Evolutionary conservation across 1,140 invertebrate genomes (phyloP).

Genomic region (Cydia fagiglandana): DNA sequence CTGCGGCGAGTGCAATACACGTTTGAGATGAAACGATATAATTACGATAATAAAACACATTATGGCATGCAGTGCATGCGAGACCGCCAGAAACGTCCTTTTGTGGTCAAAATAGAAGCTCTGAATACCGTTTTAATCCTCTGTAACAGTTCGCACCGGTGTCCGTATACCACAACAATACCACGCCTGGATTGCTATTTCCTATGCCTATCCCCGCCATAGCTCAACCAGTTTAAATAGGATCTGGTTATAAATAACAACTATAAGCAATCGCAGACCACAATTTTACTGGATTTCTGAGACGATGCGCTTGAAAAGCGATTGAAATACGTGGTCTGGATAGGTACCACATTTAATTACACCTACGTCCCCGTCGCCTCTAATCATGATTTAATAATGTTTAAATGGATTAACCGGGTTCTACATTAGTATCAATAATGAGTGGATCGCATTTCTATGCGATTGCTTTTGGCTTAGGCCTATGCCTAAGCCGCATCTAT

Average conservation of each 20-base stretch:
- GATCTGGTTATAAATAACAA: background rate
- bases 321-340: background rate
- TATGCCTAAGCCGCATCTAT: too few relatives aligned
- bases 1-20: too few relatives aligned
- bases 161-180: constrained; percentile 19
- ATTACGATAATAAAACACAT: background rate
- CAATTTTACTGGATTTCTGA: background rate
- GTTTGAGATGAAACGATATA: background rate
- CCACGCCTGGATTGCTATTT: background rate
- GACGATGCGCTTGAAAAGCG: background rate
- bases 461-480: background rate
- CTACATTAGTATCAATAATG: constrained; percentile 30
- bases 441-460: background rate
- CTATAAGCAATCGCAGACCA: background rate
- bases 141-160: constrained; percentile 13
- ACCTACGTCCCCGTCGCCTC: constrained; percentile 2
- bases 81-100: background rate
- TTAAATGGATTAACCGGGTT: constrained; percentile 57
- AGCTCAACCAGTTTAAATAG: background rate
- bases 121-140: constrained; percentile 25
- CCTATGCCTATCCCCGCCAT: background rate
- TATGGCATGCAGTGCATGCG: background rate
- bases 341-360: constrained; percentile 27
- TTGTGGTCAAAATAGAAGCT: background rate
- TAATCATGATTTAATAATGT: constrained; percentile 57